Evolutionary conservation across 2,797 vertebrate species (phyloP), one percentile per base, ranked within the genome.

Genomic region (Neosilurus mollespiculum): DNA sequence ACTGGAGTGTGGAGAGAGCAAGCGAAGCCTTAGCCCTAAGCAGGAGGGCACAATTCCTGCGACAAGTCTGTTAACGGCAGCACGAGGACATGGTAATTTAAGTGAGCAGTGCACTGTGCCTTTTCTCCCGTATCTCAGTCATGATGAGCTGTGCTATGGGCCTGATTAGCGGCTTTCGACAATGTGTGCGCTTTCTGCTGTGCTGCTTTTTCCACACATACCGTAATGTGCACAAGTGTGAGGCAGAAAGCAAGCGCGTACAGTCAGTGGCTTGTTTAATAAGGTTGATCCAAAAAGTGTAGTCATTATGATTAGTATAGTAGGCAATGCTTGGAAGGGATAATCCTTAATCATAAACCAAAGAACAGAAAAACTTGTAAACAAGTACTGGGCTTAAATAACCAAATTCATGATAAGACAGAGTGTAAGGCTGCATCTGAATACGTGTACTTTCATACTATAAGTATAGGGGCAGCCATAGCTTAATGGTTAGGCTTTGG

Each of bases 21-120:
- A 62, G 76, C 12, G 49, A 10, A 62, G 59, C 7, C 1, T 24
- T 49, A 61, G 58, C 58, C 37, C 14, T 26, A 78, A 78, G 59
- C 59, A 78, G 76, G 37, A 62, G 76, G 59, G 30, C 37, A 62
- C n/a, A 78, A 49, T 78, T 78, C 37, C 76, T 64, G 76, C 20
- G 37, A 59, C 2, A 12, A 78, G 37, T 64, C 34, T 78, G 34
- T 78, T 37, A 78, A 76, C 26, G 14, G 30, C 15, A 59, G 54
- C 56, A 59, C 4, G 6, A 20, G 22, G 59, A 14, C 22, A 24
- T 49, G 59, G n/a, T 78, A 62, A 64, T 62, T 62, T 62, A 78
- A 78, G 58, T 62, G 76, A 43, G 73, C 56, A 15, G 20, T 77
- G 56, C 56, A 61, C 73, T 43, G 73, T 59, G 22, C 22, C 59